phyloP scores from a whole-genome alignment of 1,140 invertebrate species.

The Sycophaga agraensis region DNA sequence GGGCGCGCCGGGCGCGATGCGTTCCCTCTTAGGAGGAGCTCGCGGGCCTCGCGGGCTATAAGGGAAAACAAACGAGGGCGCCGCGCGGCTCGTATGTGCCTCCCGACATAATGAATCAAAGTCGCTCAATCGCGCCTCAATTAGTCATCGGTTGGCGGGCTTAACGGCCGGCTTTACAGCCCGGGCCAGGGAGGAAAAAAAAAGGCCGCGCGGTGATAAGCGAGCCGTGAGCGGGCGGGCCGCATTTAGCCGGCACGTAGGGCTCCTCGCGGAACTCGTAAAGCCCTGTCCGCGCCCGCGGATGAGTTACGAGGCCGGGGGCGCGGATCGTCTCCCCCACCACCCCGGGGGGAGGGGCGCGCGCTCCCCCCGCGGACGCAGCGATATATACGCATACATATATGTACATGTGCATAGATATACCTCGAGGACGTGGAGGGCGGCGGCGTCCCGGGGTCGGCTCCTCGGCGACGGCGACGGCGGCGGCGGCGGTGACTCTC shows the following conservation, averaged over 20 bases:
- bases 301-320: no score
- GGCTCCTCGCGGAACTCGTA: slow-evolving; percentile 28
- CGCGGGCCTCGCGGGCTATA: neutral
- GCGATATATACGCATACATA: no score
- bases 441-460: no score
- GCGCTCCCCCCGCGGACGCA: no score
- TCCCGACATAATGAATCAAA: slow-evolving; percentile 21
- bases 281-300: slow-evolving; percentile 17
- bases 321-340: no score
- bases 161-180: neutral
- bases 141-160: slow-evolving; percentile 18
- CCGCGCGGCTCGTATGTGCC: neutral
- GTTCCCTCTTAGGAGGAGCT: neutral
- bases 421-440: no score
- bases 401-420: no score
- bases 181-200: neutral
- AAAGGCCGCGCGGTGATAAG: neutral
- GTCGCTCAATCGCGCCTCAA: slow-evolving; percentile 11
- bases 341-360: no score
- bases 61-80: neutral
- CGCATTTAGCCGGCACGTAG: slow-evolving; percentile 14
- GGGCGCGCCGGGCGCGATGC: no score
- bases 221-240: neutral
- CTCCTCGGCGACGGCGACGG: no score
- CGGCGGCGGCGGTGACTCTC: no score